Evolutionary conservation across 2,797 vertebrate genomes (phyloP), one percentile per base, ranked within the genome.

Genomic region (Aphelocoma californica): DNA sequence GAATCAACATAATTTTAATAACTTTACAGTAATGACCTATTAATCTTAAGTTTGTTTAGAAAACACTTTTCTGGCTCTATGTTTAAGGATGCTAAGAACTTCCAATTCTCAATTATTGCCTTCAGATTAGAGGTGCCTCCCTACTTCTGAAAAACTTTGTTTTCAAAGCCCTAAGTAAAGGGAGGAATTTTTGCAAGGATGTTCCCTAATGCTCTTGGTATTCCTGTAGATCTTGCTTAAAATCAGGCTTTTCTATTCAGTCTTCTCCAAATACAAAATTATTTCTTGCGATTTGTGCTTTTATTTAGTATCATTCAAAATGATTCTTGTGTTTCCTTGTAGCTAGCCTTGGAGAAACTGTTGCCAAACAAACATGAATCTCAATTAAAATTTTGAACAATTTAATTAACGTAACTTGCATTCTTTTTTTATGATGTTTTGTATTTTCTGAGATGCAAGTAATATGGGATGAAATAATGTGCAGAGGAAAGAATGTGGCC

Each of bases 121-220:
- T 82, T 89, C 81, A 89, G 62, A 79, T 89, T 78, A 92, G 91
- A 81, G 61, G 50, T 92, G 40, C 44, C 67, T 78, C 42, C 34
- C 61, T 29, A 70, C 38, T 87, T 93, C 23, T 32, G 42, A 75
- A 75, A 88, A 92, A n/a, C n/a, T 73, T 73, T n/a, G 11, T 75
- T 86, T 86, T 57, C 62, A 90, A 90, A 86, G 80, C 90, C 74
- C 86, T 95, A 95, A 89, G 45, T 58, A 36, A 84, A 81, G 18
- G 34, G 47, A 79, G 15, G 32, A 92, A 24, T 66, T 91, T 81
- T 81, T 91, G 61, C 50, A 81, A 79, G 56, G 65, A 62, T 1
- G 2, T 81, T 87, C 32, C 44, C 58, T 82, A 74, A 89, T 64
- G 42, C 32, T 78, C 21, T 71, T 84, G 40, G 28, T 90, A 79